These are phyloP conservation scores for Cartodere bifasciata DNA, from an alignment of 2,888 invertebrate genomes.

Conservation along the genomic window DNA sequence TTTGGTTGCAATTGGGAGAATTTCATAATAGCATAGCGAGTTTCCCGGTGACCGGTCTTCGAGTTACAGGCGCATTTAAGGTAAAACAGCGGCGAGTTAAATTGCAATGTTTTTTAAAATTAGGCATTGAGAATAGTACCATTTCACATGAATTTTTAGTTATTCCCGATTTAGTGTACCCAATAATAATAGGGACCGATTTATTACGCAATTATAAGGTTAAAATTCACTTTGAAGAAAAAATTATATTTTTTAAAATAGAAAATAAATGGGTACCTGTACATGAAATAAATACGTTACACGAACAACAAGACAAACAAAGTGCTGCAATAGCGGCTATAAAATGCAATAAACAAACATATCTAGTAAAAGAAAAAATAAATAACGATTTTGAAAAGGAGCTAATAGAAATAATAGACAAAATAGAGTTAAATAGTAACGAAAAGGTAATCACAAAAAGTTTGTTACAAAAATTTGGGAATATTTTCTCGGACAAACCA, in stretches of 20 bases:
- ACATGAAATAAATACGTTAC: too few relatives aligned
- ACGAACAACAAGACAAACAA: too few relatives aligned
- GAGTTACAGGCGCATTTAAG: slow-evolving; percentile 12
- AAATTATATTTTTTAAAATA: slow-evolving; percentile 7
- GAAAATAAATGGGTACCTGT: too few relatives aligned
- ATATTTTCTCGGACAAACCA: slow-evolving; percentile 14
- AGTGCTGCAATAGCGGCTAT: too few relatives aligned
- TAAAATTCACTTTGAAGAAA: slow-evolving; percentile 8
- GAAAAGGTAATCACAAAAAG: too few relatives aligned
- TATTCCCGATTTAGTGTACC: slow-evolving; percentile 10
- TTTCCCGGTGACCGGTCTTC: slow-evolving; percentile 12
- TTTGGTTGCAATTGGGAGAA: slow-evolving; percentile 10
- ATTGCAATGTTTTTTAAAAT: slow-evolving; percentile 8
- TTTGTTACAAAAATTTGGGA: slow-evolving; percentile 8
- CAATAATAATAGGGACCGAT: slow-evolving; percentile 10
- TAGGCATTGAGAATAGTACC: slow-evolving; percentile 6
- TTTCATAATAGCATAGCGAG: slow-evolving; percentile 8
- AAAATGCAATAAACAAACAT: too few relatives aligned
- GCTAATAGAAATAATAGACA: too few relatives aligned
- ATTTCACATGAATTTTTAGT: slow-evolving; percentile 13
- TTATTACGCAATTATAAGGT: slow-evolving; percentile 6
- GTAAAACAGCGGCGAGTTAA: slow-evolving; percentile 7
- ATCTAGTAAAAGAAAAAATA: too few relatives aligned
- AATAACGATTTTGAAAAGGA: too few relatives aligned
- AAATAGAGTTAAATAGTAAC: too few relatives aligned